A percentile compares a stretch with the other conserved stretches of the same genome.
phyloP scores from a whole-genome alignment of 2,113 vertebrate genomes.

The Scortum barcoo region DNA sequence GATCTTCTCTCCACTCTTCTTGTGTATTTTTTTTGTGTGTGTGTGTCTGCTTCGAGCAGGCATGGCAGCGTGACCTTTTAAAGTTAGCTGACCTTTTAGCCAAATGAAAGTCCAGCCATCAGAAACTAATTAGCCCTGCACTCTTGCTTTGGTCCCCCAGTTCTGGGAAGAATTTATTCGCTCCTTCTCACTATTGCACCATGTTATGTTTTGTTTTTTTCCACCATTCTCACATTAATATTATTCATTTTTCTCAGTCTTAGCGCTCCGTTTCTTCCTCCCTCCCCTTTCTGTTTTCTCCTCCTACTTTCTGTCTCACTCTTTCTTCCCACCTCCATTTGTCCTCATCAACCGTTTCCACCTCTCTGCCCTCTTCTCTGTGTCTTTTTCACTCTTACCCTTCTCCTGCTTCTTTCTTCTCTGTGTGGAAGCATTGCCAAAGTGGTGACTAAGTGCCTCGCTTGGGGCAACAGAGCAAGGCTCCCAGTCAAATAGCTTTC shows the following conservation, averaged over 20 bases:
- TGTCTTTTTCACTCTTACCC: constrained; percentile 29
- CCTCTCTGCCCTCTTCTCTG: constrained; percentile 45
- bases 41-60: constrained; percentile 45
- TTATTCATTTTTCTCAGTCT: constrained; percentile 44
- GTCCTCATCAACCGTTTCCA: constrained; percentile 56
- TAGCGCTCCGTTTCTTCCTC: constrained; percentile 17
- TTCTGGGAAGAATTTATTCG: constrained; percentile 60
- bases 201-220: constrained; percentile 19
- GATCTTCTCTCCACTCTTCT: constrained; percentile 42
- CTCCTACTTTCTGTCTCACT: constrained; percentile 27
- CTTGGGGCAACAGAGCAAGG: constrained; percentile 64
- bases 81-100: constrained; percentile 81
- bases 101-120: constrained; percentile 80
- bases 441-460: constrained; percentile 72
- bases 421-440: constrained; percentile 68
- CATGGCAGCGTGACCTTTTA: constrained; percentile 77
- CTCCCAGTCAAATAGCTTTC: constrained; percentile 72
- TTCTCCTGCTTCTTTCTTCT: constrained; percentile 35
- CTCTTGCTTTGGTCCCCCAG: constrained; percentile 71
- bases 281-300: constrained; percentile 21
- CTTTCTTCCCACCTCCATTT: constrained; percentile 46
- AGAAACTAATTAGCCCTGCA: constrained; percentile 82
- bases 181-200: constrained; percentile 28
- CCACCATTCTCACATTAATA: constrained; percentile 29
- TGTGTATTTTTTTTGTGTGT: constrained; percentile 48